Percentiles rank a stretch among this genome's conserved stretches.
These are phyloP conservation scores for human (Homo sapiens) DNA, from an alignment of 2,113 vertebrate species.

Conservation along the genomic window GRCh38 chr4:71193501-71194000, in stretches of 20 bases:
- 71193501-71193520: neutral
- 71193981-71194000: neutral
- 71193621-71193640: neutral
- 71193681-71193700: neutral
- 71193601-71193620: neutral
- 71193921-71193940: neutral
- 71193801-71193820: neutral
- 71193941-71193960: neutral
- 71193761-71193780: slow-evolving; percentile 1
- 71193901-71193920: slow-evolving; percentile 21
- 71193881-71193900: neutral
- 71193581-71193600: neutral
- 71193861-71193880: neutral
- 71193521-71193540: neutral
- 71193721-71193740: neutral
- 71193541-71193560: neutral
- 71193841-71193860: neutral
- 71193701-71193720: neutral
- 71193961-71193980: neutral
- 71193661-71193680: slow-evolving; percentile 5
- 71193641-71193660: neutral
- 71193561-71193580: neutral
- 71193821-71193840: slow-evolving; percentile 27
- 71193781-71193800: neutral
- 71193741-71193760: neutral